Base-by-base conservation (phyloP, 37 sponge, comb jelly and placozoan genomes). In the Ianthella basta region DNA sequence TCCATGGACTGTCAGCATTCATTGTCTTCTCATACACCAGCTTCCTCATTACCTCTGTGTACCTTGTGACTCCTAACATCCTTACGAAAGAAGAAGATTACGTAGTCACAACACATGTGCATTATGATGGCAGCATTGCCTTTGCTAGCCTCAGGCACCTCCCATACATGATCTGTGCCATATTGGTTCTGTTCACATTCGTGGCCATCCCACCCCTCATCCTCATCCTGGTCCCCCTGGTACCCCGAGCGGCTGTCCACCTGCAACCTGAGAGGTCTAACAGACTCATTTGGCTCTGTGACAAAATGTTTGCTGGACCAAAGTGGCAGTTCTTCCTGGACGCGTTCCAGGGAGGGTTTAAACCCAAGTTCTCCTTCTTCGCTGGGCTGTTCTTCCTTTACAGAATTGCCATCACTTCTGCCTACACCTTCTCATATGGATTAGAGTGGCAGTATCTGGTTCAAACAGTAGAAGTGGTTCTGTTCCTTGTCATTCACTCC, bases 171-270 rank as follows among this genome's bases (percentile, higher is more conserved):
- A 75, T 75, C 37, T 14, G 20, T 44, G 78, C 53, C 18, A 24
- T 75, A 1, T 19, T 75, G 23, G 54, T 75, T 14, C 21, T 75
- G 21, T 24, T 75, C 44, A 75, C 78, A 38, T 75, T 75, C 14
- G 60, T 39, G 25, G 61, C 68, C 57, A 60, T 86, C 21, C 80
- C 59, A 6, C 84, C 91, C 19, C 61, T 91, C 33, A 60, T 79
- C 44, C 36, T 29, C 57, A 75, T 75, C 41, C 53, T 75, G 44
- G 53, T 75, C n/a, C 78, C 78, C 2, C 21, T 75, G 21, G 44
- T 75, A 25, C 78, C 78, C 20, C 37, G 78, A 41, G 37, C 23
- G 15, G 18, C 40, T 24, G n/a, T 75, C 20, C 33, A 75, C 8
- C 40, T 19, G 0, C 50, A 75, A 1, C 78, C 78, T 1, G 78